These are phyloP conservation scores for Cerastis rubricosa DNA, from an alignment of 2,888 invertebrate genomes.

Conservation along the genomic window DNA sequence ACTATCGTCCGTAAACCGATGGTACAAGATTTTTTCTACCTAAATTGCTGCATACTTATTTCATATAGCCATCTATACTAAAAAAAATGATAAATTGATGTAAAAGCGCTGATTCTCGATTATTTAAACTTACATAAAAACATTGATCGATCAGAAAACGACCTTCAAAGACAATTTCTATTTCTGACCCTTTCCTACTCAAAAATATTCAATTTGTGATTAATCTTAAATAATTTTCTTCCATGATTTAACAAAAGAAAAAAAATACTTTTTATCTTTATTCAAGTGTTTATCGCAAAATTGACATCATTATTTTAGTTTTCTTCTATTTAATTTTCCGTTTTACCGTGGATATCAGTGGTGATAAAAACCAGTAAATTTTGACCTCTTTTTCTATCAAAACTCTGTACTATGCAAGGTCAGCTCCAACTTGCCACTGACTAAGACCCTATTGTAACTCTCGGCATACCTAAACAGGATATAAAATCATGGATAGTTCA, in stretches of 20 bases:
- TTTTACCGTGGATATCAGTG: neutral
- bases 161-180: neutral
- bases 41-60: constrained; percentile 2
- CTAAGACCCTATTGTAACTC: neutral
- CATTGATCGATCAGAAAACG: neutral
- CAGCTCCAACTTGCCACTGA: neutral
- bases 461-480: neutral
- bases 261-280: neutral
- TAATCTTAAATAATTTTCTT: constrained; percentile 22
- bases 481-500: neutral
- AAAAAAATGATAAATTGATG: constrained; percentile 49
- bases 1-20: no score
- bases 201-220: constrained; percentile 45
- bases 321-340: neutral
- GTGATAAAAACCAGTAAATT: neutral
- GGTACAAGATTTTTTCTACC: neutral
- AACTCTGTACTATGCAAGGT: neutral
- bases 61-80: constrained; percentile 6
- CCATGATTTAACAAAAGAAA: neutral
- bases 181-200: neutral
- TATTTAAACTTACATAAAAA: neutral
- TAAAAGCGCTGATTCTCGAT: neutral
- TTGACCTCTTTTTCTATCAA: neutral
- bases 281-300: neutral
- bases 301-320: constrained; percentile 24